Conservation (phyloP, 2,113 vertebrate species). For the Bungarus multicinctus region DNA sequence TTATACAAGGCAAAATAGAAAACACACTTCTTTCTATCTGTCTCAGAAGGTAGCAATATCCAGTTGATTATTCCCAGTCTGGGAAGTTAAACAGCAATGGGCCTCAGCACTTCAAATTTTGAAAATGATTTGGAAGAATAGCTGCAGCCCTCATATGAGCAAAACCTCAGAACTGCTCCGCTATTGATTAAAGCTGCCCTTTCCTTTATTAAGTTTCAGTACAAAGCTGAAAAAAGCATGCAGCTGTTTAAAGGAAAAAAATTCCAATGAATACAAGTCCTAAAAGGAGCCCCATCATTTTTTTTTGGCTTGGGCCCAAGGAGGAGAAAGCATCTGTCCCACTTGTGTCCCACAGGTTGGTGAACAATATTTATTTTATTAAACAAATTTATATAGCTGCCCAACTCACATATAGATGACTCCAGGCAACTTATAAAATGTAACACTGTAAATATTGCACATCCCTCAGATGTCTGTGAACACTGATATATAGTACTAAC, state of each 20-base stretch:
- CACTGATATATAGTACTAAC: background rate
- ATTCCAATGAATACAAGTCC: background rate
- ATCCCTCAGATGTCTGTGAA: background rate
- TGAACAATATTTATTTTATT: background rate
- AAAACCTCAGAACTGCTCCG: background rate
- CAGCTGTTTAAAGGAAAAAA: background rate
- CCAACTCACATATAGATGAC: background rate
- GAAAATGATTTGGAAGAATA: background rate
- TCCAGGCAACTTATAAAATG: background rate
- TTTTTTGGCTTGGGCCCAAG: background rate
- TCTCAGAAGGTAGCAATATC: background rate
- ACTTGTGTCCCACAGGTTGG: background rate
- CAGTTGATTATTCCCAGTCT: background rate
- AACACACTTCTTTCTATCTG: background rate
- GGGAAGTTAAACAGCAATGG: background rate
- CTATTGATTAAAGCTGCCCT: background rate
- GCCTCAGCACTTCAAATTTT: background rate
- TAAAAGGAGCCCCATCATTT: background rate
- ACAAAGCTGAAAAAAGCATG: background rate
- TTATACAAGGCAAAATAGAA: background rate
- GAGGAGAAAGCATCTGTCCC: background rate
- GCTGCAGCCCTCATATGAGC: background rate
- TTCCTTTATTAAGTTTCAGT: background rate
- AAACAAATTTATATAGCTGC: background rate
- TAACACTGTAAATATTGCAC: background rate